Evolutionary conservation across 2,888 invertebrate genomes (phyloP).

Genomic region (Tiliacea aurago): DNA sequence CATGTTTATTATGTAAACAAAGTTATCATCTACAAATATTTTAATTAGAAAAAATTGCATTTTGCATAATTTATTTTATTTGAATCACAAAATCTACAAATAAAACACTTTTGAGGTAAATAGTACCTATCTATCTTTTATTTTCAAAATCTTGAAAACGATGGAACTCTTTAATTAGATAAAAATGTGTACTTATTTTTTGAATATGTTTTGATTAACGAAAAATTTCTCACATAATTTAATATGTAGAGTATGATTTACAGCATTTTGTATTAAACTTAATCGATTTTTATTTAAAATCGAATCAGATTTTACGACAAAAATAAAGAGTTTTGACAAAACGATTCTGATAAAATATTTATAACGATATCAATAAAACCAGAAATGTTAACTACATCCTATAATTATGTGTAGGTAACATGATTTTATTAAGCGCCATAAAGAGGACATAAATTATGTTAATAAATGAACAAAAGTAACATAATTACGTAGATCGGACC

Average conservation of each 20-base stretch:
- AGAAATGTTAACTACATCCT: conserved; percentile 35
- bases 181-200: neutral
- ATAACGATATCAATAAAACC: conserved; percentile 38
- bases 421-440: conserved; percentile 40
- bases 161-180: neutral
- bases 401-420: conserved; percentile 30
- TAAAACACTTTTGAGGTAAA: neutral
- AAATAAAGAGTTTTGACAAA: conserved; percentile 38
- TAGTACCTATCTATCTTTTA: neutral
- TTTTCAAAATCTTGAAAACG: neutral
- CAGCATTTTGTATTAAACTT: neutral
- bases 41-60: neutral
- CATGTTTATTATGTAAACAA: neutral
- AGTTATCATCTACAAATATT: neutral
- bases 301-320: conserved; percentile 25
- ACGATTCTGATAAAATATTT: conserved; percentile 23
- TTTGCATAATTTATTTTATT: conserved; percentile 13
- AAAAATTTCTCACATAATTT: conserved; percentile 26
- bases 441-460: conserved; percentile 27
- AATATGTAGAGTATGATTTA: conserved; percentile 27
- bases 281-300: conserved; percentile 32
- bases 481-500: conserved; percentile 20
- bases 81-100: neutral
- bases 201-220: conserved; percentile 17
- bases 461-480: conserved; percentile 11